phyloP scores from a whole-genome alignment of 92 coral and sea anemone genomes.

The Epizoanthus illoricatus region DNA sequence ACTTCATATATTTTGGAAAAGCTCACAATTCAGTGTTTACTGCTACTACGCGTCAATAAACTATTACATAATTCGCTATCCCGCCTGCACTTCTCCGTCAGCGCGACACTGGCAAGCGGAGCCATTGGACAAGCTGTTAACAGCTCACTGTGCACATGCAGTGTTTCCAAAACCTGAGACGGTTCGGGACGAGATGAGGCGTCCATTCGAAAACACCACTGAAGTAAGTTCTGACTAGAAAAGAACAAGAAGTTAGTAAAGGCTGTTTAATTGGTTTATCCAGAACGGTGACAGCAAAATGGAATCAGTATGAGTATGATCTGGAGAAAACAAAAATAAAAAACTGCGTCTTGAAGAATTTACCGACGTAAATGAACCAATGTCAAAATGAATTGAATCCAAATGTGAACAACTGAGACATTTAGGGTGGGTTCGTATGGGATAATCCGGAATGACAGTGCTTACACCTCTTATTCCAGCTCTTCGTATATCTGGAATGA shows the following conservation, averaged over 20 bases:
- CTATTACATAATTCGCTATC: not conserved
- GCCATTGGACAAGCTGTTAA: conserved; percentile 63
- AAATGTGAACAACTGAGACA: too few species aligned
- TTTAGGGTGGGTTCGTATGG: too few species aligned
- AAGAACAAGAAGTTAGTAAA: conserved; percentile 7
- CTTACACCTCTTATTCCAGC: too few species aligned
- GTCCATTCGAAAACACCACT: conserved; percentile 67
- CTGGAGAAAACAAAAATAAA: too few species aligned
- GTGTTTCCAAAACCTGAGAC: conserved; percentile 48
- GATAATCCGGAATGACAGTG: too few species aligned
- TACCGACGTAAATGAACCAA: too few species aligned
- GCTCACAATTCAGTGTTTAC: not conserved
- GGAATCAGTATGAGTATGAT: not conserved
- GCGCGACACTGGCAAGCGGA: conserved; percentile 65
- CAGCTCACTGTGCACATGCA: conserved; percentile 41
- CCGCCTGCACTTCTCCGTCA: conserved; percentile 46
- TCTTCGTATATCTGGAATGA: too few species aligned
- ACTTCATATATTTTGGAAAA: too few species aligned
- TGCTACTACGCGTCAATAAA: not conserved
- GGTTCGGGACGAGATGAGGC: conserved; percentile 76
- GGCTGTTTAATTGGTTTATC: too few species aligned
- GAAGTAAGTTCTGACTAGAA: conserved; percentile 53
- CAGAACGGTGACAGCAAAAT: not conserved
- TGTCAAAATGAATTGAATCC: too few species aligned
- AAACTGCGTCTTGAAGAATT: too few species aligned